phyloP scores from a whole-genome alignment of 53 echinoderm and acorn worm species.

The Echinarachnius parma region DNA sequence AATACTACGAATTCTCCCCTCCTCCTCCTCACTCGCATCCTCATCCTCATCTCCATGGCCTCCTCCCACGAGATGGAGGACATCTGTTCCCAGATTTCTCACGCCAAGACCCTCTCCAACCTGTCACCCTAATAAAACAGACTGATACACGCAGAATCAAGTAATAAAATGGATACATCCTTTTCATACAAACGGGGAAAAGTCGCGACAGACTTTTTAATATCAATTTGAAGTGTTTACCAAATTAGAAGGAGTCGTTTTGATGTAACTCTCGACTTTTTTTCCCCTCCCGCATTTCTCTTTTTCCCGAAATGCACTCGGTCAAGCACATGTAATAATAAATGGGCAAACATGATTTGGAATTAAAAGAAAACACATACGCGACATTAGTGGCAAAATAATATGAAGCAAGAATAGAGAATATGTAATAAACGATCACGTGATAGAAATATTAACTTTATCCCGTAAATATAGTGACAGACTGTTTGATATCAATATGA shows the following conservation, averaged over 20 bases:
- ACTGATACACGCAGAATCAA: not conserved
- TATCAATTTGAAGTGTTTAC: slow-evolving; percentile 46
- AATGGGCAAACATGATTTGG: too few species aligned
- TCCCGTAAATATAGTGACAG: too few species aligned
- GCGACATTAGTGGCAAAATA: too few species aligned
- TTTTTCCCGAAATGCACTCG: too few species aligned
- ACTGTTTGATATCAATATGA: too few species aligned
- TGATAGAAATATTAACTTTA: too few species aligned
- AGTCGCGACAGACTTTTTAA: slow-evolving; percentile 42
- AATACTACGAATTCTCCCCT: too few species aligned
- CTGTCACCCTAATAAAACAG: slow-evolving; percentile 30
- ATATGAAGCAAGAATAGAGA: too few species aligned
- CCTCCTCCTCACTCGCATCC: not conserved
- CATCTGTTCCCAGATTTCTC: slow-evolving; percentile 43
- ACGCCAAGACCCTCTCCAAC: slow-evolving; percentile 20
- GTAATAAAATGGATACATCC: not conserved
- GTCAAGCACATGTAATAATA: too few species aligned
- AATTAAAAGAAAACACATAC: too few species aligned
- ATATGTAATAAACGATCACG: too few species aligned
- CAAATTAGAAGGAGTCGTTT: slow-evolving; percentile 42
- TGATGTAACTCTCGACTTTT: slow-evolving; percentile 35
- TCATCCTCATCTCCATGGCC: not conserved
- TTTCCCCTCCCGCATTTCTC: too few species aligned
- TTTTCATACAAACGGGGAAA: not conserved
- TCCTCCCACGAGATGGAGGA: not conserved